phyloP scores from a whole-genome alignment of 2,113 vertebrate genomes.

The Clarias gariepinus region DNA sequence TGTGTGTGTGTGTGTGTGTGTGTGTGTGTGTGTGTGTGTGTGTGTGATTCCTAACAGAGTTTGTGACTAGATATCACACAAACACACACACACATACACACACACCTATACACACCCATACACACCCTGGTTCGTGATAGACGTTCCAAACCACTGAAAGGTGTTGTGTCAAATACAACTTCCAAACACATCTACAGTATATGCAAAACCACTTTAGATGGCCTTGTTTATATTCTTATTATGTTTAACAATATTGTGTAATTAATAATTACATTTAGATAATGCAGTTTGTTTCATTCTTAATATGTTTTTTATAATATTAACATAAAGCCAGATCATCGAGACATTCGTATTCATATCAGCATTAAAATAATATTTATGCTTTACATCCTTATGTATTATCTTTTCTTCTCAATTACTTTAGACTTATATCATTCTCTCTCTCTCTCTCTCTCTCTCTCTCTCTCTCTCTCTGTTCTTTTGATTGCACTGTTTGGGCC shows the following conservation, averaged over 20 bases:
- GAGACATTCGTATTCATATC: not conserved
- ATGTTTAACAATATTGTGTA: not conserved
- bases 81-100: not conserved
- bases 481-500: constrained; percentile 73
- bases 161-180: not conserved
- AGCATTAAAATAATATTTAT: not conserved
- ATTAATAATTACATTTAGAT: not conserved
- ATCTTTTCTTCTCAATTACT: not conserved
- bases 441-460: constrained; percentile 41
- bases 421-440: constrained; percentile 49
- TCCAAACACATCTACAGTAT: not conserved
- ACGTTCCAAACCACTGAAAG: constrained; percentile 14
- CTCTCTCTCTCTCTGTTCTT: constrained; percentile 62
- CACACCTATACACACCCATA: not conserved
- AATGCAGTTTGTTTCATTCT: not conserved
- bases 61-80: not conserved
- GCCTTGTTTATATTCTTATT: not conserved
- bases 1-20: not conserved
- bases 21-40: constrained; percentile 12
- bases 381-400: not conserved
- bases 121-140: not conserved
- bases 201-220: not conserved
- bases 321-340: too few species aligned
- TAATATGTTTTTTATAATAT: not conserved
- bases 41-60: constrained; percentile 51